These are phyloP conservation scores for Artibeus lituratus DNA, from an alignment of 2,797 vertebrate species.

Conservation along the genomic window DNA sequence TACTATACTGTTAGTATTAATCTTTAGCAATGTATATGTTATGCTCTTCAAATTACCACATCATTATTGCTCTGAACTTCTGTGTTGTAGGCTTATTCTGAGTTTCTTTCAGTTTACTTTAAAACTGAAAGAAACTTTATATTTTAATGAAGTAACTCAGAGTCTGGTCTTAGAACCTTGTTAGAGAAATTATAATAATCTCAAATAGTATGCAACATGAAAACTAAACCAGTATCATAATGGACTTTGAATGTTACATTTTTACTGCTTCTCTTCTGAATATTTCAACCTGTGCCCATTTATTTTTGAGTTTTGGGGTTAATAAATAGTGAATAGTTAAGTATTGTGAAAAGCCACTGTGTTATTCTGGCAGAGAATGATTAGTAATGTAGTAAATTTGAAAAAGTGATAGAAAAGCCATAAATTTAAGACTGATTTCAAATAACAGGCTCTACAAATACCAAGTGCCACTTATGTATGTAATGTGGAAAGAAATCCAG, in stretches of 20 bases:
- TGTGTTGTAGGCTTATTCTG: background rate
- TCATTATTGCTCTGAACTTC: background rate
- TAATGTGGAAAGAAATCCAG: background rate
- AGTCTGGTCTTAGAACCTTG: background rate
- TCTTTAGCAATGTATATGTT: background rate
- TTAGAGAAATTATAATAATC: background rate
- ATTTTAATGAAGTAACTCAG: background rate
- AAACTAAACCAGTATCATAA: background rate
- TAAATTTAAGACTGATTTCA: background rate
- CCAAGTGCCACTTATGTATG: background rate
- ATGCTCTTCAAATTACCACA: background rate
- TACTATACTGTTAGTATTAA: background rate
- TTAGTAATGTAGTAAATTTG: background rate
- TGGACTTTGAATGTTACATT: background rate
- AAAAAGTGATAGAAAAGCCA: background rate
- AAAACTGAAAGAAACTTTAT: background rate
- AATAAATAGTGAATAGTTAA: conserved; percentile 24
- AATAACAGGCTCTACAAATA: background rate
- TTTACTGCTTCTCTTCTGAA: background rate
- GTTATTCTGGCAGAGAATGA: background rate
- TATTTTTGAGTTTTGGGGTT: background rate
- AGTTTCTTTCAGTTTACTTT: conserved; percentile 13
- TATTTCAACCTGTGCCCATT: background rate
- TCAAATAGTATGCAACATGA: background rate
- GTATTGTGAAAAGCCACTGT: background rate